A percentile compares a stretch with the other conserved stretches of the same genome.
These are phyloP conservation scores for Drosophila rufa DNA, from an alignment of 1,140 invertebrate species.

Conservation along the genomic window DNA sequence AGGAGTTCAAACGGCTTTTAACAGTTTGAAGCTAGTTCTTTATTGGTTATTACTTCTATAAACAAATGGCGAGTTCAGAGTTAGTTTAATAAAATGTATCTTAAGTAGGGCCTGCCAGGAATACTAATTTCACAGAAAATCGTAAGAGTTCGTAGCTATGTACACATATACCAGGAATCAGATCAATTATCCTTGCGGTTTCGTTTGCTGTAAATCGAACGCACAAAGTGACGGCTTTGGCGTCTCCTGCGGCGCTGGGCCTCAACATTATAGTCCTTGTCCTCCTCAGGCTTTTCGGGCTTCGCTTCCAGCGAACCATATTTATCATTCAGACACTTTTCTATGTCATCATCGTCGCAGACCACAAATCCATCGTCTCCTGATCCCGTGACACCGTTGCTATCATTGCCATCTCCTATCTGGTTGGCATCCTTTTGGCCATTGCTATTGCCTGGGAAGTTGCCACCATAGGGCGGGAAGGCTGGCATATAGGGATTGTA, in stretches of 20 bases:
- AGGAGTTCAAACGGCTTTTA: neutral
- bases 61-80: slow-evolving; percentile 14
- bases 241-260: slow-evolving; percentile 46
- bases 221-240: slow-evolving; percentile 37
- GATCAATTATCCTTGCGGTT: neutral
- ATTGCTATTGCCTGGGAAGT: neutral
- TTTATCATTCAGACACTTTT: slow-evolving; percentile 47
- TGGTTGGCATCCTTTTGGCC: slow-evolving; percentile 28
- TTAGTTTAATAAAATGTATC: neutral
- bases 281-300: neutral
- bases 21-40: neutral
- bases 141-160: neutral
- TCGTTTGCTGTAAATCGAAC: slow-evolving; percentile 64
- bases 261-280: slow-evolving; percentile 35
- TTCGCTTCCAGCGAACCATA: slow-evolving; percentile 12
- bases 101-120: neutral
- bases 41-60: slow-evolving; percentile 8
- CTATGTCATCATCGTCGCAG: slow-evolving; percentile 29
- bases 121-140: slow-evolving; percentile 24
- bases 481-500: slow-evolving; percentile 32
- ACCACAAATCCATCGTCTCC: neutral
- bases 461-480: slow-evolving; percentile 15
- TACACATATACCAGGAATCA: no score
- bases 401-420: neutral
- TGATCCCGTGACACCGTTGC: neutral